These are phyloP conservation scores for Tokudaia tokunoshimensis DNA, from an alignment of 2,797 vertebrate species.

Conservation along the genomic window DNA sequence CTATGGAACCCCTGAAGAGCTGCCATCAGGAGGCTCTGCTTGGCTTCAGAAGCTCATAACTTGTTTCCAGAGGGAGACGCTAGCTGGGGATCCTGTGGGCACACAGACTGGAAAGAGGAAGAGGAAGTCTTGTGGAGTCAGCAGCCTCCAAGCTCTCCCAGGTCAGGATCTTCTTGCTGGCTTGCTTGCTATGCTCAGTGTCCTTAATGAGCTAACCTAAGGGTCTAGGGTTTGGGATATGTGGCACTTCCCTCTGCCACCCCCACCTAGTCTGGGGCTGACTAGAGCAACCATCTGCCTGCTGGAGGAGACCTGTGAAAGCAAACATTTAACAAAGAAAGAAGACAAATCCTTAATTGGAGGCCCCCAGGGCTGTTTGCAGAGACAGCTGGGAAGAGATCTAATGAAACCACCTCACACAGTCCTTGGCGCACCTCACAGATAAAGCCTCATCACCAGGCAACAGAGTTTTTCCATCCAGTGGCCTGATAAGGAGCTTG, in stretches of 20 bases:
- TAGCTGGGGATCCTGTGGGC: fast-evolving
- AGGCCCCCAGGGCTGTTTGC: slow-evolving; percentile 74
- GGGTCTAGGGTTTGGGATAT: not conserved
- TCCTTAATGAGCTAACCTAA: fast-evolving
- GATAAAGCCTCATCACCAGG: slow-evolving; percentile 74
- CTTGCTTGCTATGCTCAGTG: not conserved
- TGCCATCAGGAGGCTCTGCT: not conserved
- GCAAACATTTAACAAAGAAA: slow-evolving; percentile 73
- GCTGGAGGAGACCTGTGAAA: slow-evolving; percentile 54
- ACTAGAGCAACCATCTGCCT: not conserved
- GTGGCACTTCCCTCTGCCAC: not conserved
- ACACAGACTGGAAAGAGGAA: not conserved
- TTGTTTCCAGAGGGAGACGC: not conserved
- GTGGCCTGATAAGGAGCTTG: slow-evolving; percentile 62
- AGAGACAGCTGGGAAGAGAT: slow-evolving; percentile 70
- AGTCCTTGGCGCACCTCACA: slow-evolving; percentile 6
- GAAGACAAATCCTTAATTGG: slow-evolving; percentile 77
- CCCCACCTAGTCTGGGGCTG: not conserved
- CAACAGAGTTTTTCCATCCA: slow-evolving; percentile 58
- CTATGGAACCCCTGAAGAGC: not conserved
- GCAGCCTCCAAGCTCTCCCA: fast-evolving
- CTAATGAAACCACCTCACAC: slow-evolving; percentile 52
- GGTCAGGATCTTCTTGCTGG: not conserved
- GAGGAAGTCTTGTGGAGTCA: fast-evolving
- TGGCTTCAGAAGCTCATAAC: not conserved